Percentiles rank a stretch among this genome's conserved stretches.
Conservation (phyloP, 2,113 vertebrate species). For the Mormoops blainvillei region DNA sequence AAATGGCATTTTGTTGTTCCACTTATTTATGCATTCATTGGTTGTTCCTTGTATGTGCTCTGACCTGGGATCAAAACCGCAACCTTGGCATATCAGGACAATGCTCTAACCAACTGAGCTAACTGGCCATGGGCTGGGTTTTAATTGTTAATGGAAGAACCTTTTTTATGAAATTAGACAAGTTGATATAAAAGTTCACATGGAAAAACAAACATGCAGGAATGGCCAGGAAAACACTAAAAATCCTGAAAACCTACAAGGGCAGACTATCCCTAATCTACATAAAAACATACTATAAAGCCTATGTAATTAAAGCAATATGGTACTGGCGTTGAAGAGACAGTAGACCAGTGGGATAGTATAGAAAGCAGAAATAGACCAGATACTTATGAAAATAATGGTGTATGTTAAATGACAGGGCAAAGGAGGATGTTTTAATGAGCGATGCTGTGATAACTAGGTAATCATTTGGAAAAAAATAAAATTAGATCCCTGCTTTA, state of each 20-base stretch:
- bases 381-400: neutral
- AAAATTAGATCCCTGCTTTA: neutral
- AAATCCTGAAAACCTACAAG: neutral
- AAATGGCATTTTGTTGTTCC: neutral
- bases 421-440: neutral
- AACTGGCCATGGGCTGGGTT: neutral
- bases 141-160: conserved; percentile 7
- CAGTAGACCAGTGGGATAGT: neutral
- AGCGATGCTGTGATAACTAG: neutral
- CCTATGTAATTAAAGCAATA: neutral
- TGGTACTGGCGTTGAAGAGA: neutral
- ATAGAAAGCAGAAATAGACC: neutral
- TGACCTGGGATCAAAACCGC: neutral
- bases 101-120: neutral
- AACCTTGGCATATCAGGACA: neutral
- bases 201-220: neutral
- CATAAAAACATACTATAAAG: neutral
- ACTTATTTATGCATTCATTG: neutral
- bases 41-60: neutral
- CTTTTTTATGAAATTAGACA: conserved; percentile 77
- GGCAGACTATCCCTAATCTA: neutral
- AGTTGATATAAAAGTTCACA: neutral
- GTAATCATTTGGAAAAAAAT: neutral
- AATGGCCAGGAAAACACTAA: conserved; percentile 22
- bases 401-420: neutral